phyloP scores from a whole-genome alignment of 2,888 invertebrate genomes.

The Caenorhabditis parvicauda region DNA sequence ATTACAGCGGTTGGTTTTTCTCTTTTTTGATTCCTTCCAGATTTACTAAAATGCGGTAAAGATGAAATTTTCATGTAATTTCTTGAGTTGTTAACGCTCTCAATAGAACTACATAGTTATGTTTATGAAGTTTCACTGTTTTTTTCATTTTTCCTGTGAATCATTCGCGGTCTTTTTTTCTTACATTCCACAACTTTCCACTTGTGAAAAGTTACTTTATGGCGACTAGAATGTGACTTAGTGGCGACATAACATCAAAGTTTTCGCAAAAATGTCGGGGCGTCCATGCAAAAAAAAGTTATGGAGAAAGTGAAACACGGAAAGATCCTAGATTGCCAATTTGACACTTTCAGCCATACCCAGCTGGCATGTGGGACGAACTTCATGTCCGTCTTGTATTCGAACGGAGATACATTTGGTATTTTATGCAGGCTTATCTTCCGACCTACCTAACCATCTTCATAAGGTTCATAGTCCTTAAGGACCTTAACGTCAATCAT shows the following conservation, averaged over 20 bases:
- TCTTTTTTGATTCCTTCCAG: neutral
- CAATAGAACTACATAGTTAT: neutral
- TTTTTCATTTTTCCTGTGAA: neutral
- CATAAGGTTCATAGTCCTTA: constrained; percentile 40
- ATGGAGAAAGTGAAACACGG: no score
- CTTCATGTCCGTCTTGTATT: constrained; percentile 56
- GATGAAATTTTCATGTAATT: neutral
- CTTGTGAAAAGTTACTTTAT: no score
- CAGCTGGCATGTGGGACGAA: constrained; percentile 62
- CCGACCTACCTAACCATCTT: constrained; percentile 62
- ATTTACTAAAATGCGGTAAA: neutral
- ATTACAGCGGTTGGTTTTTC: constrained; percentile 21
- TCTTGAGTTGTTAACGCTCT: neutral
- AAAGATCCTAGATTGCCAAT: no score
- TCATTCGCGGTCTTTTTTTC: no score
- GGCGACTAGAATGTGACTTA: no score
- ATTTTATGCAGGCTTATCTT: constrained; percentile 62
- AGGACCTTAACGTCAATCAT: constrained; percentile 1
- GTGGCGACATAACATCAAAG: no score
- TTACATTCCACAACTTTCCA: no score
- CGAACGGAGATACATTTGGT: constrained; percentile 56
- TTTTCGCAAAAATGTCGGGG: no score
- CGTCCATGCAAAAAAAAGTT: no score
- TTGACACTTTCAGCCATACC: constrained; percentile 40
- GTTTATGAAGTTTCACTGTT: neutral